Base-by-base conservation (phyloP, 2,797 vertebrate genomes). In the Dendrocincla fuliginosa region DNA sequence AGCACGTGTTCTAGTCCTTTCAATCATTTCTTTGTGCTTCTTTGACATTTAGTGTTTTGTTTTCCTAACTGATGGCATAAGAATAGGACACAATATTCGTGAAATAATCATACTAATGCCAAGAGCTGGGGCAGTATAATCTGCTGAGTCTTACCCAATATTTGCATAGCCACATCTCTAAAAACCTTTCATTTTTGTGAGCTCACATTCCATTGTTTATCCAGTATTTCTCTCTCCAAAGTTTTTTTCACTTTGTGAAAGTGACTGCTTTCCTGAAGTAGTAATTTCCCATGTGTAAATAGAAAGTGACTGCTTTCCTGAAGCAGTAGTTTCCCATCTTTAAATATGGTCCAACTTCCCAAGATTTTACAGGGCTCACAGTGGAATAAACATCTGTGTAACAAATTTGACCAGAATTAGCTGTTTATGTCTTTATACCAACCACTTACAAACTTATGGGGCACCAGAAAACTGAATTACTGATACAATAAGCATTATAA, bases 171-270 rank as follows among this genome's bases (percentile, higher is more conserved):
- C 60, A 60, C 27, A 80, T 71, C 63, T 84, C 57, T 81, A 76
- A 94, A 92, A 77, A 47, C 27, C 52, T 69, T 88, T 69, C 42
- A 79, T 70, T 90, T 93, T 33, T 84, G 47, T 90, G 59, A 93
- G 65, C 63, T 91, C 74, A 88, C 85, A 63, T 94, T 91, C 65
- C 32, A 41, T 37, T 95, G 55, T 96, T 95, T 96, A 69, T 64
- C 19, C 33, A 86, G 39, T 70, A 83, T 59, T 89, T 75, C 32
- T 60, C 32, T 74, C 30, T 8, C 8, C 5, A 78, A 83, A 59
- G 16, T 76, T 92, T 52, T 32, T 89, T 86, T 84, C 32, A 87
- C 24, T 57, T 79, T 53, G 16, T 70, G 42, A 64, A 84, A 87
- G 37, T 32, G 57, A 88, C 13, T 78, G 35, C 37, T 73, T 80